Conservation (phyloP, 2,797 vertebrate species). For the Pseudochromis fuscus region DNA sequence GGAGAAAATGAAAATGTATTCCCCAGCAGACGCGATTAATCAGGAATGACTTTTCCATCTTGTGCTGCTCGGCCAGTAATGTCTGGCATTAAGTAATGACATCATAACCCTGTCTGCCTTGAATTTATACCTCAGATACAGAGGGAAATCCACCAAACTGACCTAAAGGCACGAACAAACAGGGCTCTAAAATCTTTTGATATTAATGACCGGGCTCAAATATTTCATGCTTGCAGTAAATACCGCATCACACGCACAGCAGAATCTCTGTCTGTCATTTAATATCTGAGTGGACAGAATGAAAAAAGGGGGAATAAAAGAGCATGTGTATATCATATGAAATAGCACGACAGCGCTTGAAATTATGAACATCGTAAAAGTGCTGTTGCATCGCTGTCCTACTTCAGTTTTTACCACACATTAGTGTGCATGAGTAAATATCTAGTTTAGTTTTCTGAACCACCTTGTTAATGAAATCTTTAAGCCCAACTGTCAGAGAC, state of each 20-base stretch:
- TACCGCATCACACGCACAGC: constrained; percentile 47
- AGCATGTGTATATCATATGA: constrained; percentile 55
- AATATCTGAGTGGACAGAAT: constrained; percentile 46
- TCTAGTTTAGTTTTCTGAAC: constrained; percentile 44
- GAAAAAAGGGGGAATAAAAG: constrained; percentile 53
- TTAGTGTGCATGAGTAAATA: constrained; percentile 53
- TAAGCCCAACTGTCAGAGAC: constrained; percentile 28
- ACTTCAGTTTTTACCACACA: constrained; percentile 46
- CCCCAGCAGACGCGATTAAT: constrained; percentile 77
- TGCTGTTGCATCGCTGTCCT: constrained; percentile 38
- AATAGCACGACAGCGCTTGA: constrained; percentile 48
- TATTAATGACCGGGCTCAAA: constrained; percentile 66
- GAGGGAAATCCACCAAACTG: constrained; percentile 68
- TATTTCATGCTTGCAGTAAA: constrained; percentile 71
- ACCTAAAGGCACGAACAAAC: constrained; percentile 64
- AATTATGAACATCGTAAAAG: constrained; percentile 61
- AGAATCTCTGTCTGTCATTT: constrained; percentile 53
- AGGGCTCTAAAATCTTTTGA: constrained; percentile 66
- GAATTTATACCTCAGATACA: constrained; percentile 73
- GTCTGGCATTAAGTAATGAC: constrained; percentile 82
- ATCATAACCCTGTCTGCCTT: constrained; percentile 78
- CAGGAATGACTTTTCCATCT: constrained; percentile 82
- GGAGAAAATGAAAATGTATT: constrained; percentile 79
- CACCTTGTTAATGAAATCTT: constrained; percentile 12
- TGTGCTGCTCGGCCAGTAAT: constrained; percentile 79